Conservation (phyloP, 1,140 invertebrate species). For the Lepidurus couesii region DNA sequence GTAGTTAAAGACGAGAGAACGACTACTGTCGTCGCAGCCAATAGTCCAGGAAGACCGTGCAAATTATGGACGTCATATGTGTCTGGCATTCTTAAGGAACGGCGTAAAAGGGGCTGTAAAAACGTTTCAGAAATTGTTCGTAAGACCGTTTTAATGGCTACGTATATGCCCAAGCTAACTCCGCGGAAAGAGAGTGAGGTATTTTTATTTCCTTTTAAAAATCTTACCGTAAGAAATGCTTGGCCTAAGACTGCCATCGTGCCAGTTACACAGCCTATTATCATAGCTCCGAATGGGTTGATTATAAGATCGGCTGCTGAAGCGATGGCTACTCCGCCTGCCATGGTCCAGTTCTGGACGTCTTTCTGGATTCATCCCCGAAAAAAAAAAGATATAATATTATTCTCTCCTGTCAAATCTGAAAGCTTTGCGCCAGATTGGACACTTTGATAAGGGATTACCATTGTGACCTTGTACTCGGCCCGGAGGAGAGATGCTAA, state of each 20-base stretch:
- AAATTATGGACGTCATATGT: constrained; percentile 94
- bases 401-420: not conserved
- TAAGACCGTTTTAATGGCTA: no score
- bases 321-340: constrained; percentile 54
- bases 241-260: not conserved
- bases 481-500: constrained; percentile 46
- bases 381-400: not conserved
- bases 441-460: constrained; percentile 26
- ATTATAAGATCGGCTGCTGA: constrained; percentile 52
- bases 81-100: constrained; percentile 65
- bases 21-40: constrained; percentile 71
- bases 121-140: not conserved
- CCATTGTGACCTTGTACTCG: constrained; percentile 39
- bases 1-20: constrained; percentile 67
- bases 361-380: constrained; percentile 26
- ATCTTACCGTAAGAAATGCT: not conserved
- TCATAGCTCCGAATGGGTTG: constrained; percentile 51
- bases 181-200: no score
- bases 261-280: constrained; percentile 37
- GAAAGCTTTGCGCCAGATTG: not conserved
- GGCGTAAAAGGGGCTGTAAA: constrained; percentile 11
- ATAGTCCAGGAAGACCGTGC: constrained; percentile 86
- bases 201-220: no score
- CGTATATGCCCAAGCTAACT: no score
- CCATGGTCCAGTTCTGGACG: constrained; percentile 42